Conservation (phyloP, 2,113 vertebrate species). For the Nasalis larvatus region DNA sequence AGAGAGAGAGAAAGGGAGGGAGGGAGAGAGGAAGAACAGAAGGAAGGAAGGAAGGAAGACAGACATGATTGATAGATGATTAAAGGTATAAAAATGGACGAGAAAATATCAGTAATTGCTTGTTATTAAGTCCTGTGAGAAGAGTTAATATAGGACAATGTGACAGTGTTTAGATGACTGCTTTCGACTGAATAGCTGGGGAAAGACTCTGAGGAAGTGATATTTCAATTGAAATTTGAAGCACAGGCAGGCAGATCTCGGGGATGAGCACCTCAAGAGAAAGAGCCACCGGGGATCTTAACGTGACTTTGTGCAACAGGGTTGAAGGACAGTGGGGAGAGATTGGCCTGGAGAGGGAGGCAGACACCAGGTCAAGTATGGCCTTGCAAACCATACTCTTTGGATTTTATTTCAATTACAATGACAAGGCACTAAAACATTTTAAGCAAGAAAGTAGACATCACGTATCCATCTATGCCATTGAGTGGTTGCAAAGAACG, state of each 20-base stretch:
- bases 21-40: accelerated
- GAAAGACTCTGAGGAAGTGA: not conserved
- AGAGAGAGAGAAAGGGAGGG: too few relatives aligned
- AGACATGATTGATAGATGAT: not conserved
- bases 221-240: not conserved
- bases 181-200: not conserved
- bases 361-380: not conserved
- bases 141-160: not conserved
- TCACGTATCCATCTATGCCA: not conserved
- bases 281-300: not conserved
- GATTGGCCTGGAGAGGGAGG: not conserved
- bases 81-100: not conserved
- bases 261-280: not conserved
- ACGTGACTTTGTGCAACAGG: not conserved
- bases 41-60: not conserved
- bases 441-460: not conserved
- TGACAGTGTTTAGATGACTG: not conserved
- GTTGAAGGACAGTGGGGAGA: not conserved
- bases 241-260: not conserved
- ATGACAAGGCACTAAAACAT: not conserved
- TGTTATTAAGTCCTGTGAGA: not conserved
- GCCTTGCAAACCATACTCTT: not conserved
- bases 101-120: not conserved
- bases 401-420: not conserved
- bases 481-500: not conserved